phyloP scores from a whole-genome alignment of 2,797 vertebrate genomes.

The Sebastes hubbsi region DNA sequence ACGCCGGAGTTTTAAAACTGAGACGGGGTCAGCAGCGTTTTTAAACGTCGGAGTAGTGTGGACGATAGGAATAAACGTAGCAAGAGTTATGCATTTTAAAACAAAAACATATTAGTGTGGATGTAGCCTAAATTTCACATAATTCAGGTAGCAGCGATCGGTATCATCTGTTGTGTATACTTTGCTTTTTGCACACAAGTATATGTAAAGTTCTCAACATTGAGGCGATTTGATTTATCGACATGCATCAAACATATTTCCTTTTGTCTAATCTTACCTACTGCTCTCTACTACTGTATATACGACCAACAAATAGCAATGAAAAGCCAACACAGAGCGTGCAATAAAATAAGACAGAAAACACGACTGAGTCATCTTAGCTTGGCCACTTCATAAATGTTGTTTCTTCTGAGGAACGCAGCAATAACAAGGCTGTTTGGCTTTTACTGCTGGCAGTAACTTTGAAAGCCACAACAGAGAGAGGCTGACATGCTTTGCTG shows the following conservation, averaged over 20 bases:
- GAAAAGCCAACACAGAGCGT: neutral
- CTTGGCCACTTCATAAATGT: conserved; percentile 28
- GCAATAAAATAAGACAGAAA: conserved; percentile 7
- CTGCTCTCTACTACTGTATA: neutral
- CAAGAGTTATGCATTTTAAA: too few relatives aligned
- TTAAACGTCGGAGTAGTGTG: too few relatives aligned
- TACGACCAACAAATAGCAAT: neutral
- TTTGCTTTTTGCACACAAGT: neutral
- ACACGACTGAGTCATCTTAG: conserved; percentile 3
- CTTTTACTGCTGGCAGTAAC: conserved; percentile 50
- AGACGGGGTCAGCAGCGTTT: too few relatives aligned
- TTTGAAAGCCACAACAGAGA: conserved; percentile 43
- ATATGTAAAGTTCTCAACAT: neutral
- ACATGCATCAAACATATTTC: neutral
- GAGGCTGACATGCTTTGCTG: conserved; percentile 14
- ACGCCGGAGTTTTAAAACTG: too few relatives aligned
- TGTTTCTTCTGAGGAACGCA: conserved; percentile 14
- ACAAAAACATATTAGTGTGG: too few relatives aligned
- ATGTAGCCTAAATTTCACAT: too few relatives aligned
- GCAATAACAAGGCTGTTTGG: conserved; percentile 37
- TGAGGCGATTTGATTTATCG: neutral
- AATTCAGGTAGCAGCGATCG: too few relatives aligned
- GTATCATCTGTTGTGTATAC: too few relatives aligned
- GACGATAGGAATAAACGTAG: too few relatives aligned
- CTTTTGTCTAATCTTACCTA: neutral